Base-by-base conservation (phyloP, 2,888 invertebrate genomes). In the Furcula furcula region DNA sequence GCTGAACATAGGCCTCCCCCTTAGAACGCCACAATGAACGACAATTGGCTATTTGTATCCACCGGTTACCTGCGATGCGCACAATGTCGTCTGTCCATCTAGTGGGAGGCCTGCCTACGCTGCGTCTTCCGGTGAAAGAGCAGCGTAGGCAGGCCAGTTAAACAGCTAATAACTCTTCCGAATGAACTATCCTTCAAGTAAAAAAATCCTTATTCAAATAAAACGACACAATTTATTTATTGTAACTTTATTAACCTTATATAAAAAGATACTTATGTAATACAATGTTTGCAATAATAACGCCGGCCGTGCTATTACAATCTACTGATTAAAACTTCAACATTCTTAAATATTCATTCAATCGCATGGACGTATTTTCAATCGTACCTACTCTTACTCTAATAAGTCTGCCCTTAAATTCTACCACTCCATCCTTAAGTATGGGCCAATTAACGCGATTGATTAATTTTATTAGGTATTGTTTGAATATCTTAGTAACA, bases 341-440 rank as follows among this genome's bases (percentile, higher is more conserved):
- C 78, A 71, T 69, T 60, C 69, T 67, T 71, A 66, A 54, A 65
- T 66, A 55, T 55, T 65, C 72, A 69, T 71, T 66, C 66, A 62
- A n/a, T n/a, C n/a, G n/a, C n/a, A n/a, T n/a, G n/a, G n/a, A n/a
- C n/a, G n/a, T n/a, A n/a, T n/a, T n/a, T n/a, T n/a, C n/a, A n/a
- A n/a, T n/a, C n/a, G n/a, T n/a, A n/a, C n/a, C 72, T 76, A 75
- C 67, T 77, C 83, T 85, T 85, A 85, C 35, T 63, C 87, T 87
- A 87, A 68, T 87, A 87, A 87, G 87, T 86, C 87, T 88, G 85
- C 79, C 81, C 83, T 86, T 86, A 87, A 71, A 79, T 68, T 70
- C 82, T 83, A 85, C 72, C 63, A 55, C 65, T 69, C 63, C 73
- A 67, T 56, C 65, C 66, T 46, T 66, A 70, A 63, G 57, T 65